Conservation (phyloP, 2,888 invertebrate genomes). For the Dicycla oo region DNA sequence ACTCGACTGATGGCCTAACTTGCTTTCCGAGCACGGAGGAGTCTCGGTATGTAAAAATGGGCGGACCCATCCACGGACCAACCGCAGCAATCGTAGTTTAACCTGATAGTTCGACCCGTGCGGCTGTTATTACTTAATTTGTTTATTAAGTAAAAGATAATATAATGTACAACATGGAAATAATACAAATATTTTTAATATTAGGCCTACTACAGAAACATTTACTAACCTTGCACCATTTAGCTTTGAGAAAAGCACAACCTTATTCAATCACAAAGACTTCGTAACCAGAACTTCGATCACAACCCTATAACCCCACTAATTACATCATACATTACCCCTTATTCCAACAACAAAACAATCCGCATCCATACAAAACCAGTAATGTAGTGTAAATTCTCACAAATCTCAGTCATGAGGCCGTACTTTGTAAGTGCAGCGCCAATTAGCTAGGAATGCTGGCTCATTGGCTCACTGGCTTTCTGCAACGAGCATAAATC, state of each 20-base stretch:
- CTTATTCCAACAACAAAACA: conserved; percentile 15
- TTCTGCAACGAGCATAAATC: conserved; percentile 48
- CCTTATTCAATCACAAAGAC: background rate
- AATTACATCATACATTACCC: conserved; percentile 15
- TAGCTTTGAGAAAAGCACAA: background rate
- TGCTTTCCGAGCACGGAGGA: too few relatives aligned
- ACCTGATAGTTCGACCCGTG: too few relatives aligned
- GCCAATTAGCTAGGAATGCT: conserved; percentile 57
- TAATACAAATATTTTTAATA: too few relatives aligned
- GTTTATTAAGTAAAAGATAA: too few relatives aligned
- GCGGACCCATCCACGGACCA: too few relatives aligned
- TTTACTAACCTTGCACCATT: background rate
- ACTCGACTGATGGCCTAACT: too few relatives aligned
- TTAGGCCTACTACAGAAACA: background rate
- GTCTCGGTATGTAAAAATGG: too few relatives aligned
- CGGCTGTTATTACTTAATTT: too few relatives aligned
- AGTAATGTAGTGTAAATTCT: conserved; percentile 39
- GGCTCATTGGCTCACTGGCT: conserved; percentile 50
- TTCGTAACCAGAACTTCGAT: background rate
- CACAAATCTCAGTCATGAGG: conserved; percentile 53
- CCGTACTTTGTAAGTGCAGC: conserved; percentile 35
- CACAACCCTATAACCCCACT: background rate
- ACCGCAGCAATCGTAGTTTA: too few relatives aligned
- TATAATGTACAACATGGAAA: background rate
- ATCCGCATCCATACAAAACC: conserved; percentile 29